These are phyloP conservation scores for Zele albiditarsus DNA, from an alignment of 2,888 invertebrate species.

Conservation along the genomic window DNA sequence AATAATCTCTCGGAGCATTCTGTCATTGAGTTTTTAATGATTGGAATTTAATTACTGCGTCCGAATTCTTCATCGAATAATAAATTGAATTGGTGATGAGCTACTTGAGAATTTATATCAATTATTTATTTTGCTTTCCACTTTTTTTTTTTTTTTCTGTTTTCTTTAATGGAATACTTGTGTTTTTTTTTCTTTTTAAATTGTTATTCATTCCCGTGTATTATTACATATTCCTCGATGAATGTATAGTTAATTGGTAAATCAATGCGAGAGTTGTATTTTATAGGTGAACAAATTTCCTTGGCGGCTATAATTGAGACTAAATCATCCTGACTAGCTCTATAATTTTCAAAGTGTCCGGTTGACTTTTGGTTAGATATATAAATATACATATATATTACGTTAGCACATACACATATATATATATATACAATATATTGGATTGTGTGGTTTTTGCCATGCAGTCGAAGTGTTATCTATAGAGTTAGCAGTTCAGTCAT, in stretches of 20 bases:
- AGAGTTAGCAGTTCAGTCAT: conserved; percentile 25
- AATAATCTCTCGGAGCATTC: not conserved
- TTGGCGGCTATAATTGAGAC: conserved; percentile 32
- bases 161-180: conserved; percentile 20
- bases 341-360: conserved; percentile 37
- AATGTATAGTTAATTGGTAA: conserved; percentile 6
- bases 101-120: conserved; percentile 1
- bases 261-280: conserved; percentile 12
- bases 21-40: conserved; percentile 7
- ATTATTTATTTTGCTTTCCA: not conserved
- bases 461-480: conserved; percentile 14
- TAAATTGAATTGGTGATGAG: conserved; percentile 35
- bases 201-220: not conserved
- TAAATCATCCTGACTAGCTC: conserved; percentile 40
- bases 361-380: conserved; percentile 9
- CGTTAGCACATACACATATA: no score
- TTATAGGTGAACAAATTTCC: conserved; percentile 17
- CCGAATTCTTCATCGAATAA: conserved; percentile 12
- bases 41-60: conserved; percentile 24
- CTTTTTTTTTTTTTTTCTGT: not conserved
- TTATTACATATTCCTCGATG: conserved; percentile 7
- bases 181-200: not conserved
- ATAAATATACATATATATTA: not conserved
- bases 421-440: conserved; percentile 5
- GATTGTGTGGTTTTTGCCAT: conserved; percentile 11